These are phyloP conservation scores for Glaucomys volans DNA, from an alignment of 2,113 vertebrate genomes.

Conservation along the genomic window DNA sequence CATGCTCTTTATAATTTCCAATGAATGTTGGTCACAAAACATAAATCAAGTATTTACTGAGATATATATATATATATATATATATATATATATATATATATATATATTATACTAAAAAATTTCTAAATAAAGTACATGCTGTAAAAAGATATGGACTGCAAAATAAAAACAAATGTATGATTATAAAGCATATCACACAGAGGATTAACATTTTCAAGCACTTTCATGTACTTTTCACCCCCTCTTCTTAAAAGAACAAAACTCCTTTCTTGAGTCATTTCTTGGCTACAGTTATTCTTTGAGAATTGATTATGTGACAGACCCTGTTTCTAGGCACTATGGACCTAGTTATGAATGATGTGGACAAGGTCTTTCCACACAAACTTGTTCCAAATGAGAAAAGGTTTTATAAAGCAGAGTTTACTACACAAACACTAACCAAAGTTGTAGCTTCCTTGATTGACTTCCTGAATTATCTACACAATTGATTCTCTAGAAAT, in stretches of 20 bases:
- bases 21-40: neutral
- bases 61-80: too few relatives aligned
- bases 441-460: neutral
- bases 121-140: neutral
- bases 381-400: neutral
- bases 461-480: neutral
- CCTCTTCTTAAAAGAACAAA: neutral
- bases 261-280: neutral
- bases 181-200: neutral
- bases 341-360: neutral
- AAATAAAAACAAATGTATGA: neutral
- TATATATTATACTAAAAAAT: neutral
- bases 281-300: neutral
- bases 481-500: neutral
- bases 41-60: neutral
- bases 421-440: neutral
- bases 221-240: neutral
- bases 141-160: neutral
- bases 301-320: neutral
- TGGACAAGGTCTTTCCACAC: neutral
- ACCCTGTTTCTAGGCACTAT: neutral
- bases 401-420: neutral
- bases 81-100: neutral
- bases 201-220: neutral
- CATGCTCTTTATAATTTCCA: constrained; percentile 3